Conservation (phyloP, 2,797 vertebrate genomes). For the Parambassis ranga region DNA sequence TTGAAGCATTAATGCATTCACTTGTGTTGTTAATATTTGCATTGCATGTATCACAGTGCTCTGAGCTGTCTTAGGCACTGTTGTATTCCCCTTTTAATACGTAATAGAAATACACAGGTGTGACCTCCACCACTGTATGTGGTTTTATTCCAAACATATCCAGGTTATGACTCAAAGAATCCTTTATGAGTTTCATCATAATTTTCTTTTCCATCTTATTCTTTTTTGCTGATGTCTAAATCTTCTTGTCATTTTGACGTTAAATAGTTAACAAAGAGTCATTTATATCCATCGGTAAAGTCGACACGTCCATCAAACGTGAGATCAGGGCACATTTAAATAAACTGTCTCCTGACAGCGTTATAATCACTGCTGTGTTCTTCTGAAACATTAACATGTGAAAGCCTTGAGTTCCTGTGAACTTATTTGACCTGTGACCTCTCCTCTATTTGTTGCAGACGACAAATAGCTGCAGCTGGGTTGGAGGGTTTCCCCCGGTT, state of each 20-base stretch:
- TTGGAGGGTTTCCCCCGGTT: conserved; percentile 51
- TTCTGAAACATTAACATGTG: conserved; percentile 83
- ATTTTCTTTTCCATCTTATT: not conserved
- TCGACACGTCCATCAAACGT: conserved; percentile 41
- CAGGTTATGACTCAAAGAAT: too few species aligned
- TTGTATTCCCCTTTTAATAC: too few species aligned
- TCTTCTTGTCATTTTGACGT: conserved; percentile 8
- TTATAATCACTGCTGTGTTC: conserved; percentile 54
- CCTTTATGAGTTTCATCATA: too few species aligned
- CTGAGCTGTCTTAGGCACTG: too few species aligned
- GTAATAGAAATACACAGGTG: too few species aligned
- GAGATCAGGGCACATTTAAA: conserved; percentile 41
- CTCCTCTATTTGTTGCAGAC: conserved; percentile 77
- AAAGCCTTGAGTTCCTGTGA: conserved; percentile 85
- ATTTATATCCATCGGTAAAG: conserved; percentile 19
- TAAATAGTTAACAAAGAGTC: not conserved
- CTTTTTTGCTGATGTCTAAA: not conserved
- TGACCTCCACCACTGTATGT: too few species aligned
- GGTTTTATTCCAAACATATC: too few species aligned
- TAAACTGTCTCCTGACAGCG: conserved; percentile 45
- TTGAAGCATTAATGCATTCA: too few species aligned
- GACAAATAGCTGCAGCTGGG: conserved; percentile 85
- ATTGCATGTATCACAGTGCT: too few species aligned
- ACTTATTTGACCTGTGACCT: conserved; percentile 87
- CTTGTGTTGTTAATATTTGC: too few species aligned